These are phyloP conservation scores for Oreamnos americanus DNA, from an alignment of 2,113 vertebrate species.

Conservation along the genomic window DNA sequence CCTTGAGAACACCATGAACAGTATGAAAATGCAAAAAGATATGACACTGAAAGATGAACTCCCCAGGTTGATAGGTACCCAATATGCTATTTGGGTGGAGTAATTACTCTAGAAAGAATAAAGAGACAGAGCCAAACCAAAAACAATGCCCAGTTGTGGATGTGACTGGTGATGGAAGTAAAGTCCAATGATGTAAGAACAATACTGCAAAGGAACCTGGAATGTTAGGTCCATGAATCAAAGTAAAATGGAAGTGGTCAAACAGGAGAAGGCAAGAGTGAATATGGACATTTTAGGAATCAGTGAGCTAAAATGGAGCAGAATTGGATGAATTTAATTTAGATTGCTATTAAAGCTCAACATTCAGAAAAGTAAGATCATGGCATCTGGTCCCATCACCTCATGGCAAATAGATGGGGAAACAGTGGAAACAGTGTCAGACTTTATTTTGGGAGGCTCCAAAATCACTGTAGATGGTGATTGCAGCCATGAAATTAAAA, in stretches of 20 bases:
- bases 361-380: too few relatives aligned
- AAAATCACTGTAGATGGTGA: too few relatives aligned
- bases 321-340: neutral
- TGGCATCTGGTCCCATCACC: too few relatives aligned
- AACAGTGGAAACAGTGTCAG: too few relatives aligned
- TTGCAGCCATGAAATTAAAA: too few relatives aligned
- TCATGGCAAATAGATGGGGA: too few relatives aligned
- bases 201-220: neutral
- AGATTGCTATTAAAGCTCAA: neutral
- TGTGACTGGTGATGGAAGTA: neutral
- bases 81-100: neutral
- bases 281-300: neutral
- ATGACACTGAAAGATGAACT: neutral
- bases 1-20: neutral
- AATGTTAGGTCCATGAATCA: neutral
- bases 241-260: neutral
- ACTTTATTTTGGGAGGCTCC: too few relatives aligned
- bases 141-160: neutral
- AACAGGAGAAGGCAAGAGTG: neutral
- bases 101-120: neutral
- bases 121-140: neutral
- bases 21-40: neutral
- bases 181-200: neutral
- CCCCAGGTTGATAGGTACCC: neutral
- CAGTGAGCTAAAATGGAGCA: neutral